Evolutionary conservation across 2,113 vertebrate genomes (phyloP).

Genomic region (Corvus hawaiiensis): DNA sequence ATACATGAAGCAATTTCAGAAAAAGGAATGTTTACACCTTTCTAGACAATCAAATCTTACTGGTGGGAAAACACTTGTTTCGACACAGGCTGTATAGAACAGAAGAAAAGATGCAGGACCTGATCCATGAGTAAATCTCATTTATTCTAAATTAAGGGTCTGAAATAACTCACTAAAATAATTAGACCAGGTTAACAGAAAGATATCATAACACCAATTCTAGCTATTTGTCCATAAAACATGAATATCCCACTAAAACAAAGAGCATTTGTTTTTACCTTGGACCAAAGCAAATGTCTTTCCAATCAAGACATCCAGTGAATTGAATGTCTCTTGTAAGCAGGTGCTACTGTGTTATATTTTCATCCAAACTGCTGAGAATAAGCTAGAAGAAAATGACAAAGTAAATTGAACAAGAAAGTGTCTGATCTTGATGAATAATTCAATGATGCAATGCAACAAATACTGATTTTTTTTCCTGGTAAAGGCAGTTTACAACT

Average conservation of each 20-base stretch:
- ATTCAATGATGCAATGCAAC: slow-evolving; percentile 63
- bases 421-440: slow-evolving; percentile 67
- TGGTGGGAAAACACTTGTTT: slow-evolving; percentile 22
- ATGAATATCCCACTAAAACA: slow-evolving; percentile 24
- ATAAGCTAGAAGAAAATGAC: slow-evolving; percentile 66
- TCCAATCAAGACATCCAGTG: slow-evolving; percentile 51
- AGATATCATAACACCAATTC: neutral
- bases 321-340: slow-evolving; percentile 59
- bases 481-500: slow-evolving; percentile 55
- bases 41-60: slow-evolving; percentile 7
- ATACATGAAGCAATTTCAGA: slow-evolving; percentile 8
- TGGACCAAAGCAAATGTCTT: slow-evolving; percentile 34
- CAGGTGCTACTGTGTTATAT: slow-evolving; percentile 62
- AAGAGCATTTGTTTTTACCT: slow-evolving; percentile 32
- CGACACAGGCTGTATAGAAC: neutral
- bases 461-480: slow-evolving; percentile 45
- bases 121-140: neutral
- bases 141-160: neutral
- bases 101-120: neutral
- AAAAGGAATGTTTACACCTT: slow-evolving; percentile 43
- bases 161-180: slow-evolving; percentile 6
- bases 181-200: neutral
- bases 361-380: slow-evolving; percentile 63
- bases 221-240: neutral
- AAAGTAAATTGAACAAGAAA: slow-evolving; percentile 70